These are phyloP conservation scores for Aethina tumida DNA, from an alignment of 1,140 invertebrate genomes.

Conservation along the genomic window DNA sequence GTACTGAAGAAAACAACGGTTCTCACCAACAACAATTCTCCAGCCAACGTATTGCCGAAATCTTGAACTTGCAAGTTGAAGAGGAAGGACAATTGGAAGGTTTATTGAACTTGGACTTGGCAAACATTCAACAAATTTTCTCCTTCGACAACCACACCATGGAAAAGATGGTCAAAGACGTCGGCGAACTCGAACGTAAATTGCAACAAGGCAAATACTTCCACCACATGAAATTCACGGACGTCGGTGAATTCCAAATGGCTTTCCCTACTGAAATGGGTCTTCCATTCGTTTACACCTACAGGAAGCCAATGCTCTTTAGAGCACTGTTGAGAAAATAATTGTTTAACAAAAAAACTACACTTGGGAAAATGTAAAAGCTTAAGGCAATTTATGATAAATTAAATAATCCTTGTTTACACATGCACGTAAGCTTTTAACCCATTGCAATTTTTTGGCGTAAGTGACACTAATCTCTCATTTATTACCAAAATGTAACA, in stretches of 20 bases:
- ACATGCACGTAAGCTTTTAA: no score
- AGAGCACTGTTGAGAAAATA: no score
- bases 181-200: conserved; percentile 30
- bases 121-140: conserved; percentile 6
- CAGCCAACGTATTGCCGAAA: conserved; percentile 41
- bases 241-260: conserved; percentile 40
- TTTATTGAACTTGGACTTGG: conserved; percentile 25
- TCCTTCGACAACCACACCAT: conserved; percentile 46
- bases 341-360: no score
- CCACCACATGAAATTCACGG: conserved; percentile 45
- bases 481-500: no score
- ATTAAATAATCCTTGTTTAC: no score
- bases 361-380: no score
- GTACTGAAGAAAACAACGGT: conserved; percentile 13
- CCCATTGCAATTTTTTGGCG: no score
- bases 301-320: conserved; percentile 41
- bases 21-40: no score
- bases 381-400: no score
- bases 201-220: conserved; percentile 37
- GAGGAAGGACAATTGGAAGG: conserved; percentile 45
- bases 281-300: conserved; percentile 49
- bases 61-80: conserved; percentile 44
- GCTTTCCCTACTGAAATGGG: conserved; percentile 54
- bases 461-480: no score
- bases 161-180: no score